phyloP scores from a whole-genome alignment of 2,888 invertebrate species.

The Netelia virgata region DNA sequence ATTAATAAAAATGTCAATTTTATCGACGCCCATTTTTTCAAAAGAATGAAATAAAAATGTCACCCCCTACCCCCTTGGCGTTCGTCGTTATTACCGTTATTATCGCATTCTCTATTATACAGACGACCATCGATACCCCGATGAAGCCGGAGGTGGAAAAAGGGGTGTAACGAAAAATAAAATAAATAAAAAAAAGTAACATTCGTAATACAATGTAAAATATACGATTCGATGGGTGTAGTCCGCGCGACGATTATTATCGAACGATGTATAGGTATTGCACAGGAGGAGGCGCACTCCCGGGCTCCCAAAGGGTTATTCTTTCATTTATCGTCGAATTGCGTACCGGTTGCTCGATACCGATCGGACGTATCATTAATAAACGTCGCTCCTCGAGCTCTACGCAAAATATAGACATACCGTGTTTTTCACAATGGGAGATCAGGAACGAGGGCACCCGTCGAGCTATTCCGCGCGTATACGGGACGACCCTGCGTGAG shows the following conservation, averaged over 20 bases:
- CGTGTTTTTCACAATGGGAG: constrained; percentile 46
- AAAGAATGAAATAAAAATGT: constrained; percentile 23
- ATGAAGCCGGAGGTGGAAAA: neutral
- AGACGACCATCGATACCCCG: constrained; percentile 22
- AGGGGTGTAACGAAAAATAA: constrained; percentile 30
- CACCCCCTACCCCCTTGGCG: neutral
- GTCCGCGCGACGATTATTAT: constrained; percentile 34
- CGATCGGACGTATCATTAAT: constrained; percentile 60
- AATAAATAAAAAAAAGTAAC: neutral
- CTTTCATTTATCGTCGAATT: constrained; percentile 30
- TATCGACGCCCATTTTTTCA: neutral
- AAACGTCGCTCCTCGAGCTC: constrained; percentile 18
- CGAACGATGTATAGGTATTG: constrained; percentile 30
- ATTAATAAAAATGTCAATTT: constrained; percentile 37
- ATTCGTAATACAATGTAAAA: constrained; percentile 27
- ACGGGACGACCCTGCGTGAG: constrained; percentile 54
- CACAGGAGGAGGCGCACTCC: constrained; percentile 33
- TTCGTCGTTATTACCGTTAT: constrained; percentile 3
- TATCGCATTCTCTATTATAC: constrained; percentile 7
- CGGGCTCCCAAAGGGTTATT: constrained; percentile 41
- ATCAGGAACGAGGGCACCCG: constrained; percentile 39
- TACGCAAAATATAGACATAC: constrained; percentile 48
- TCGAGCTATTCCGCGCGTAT: constrained; percentile 28
- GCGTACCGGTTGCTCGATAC: constrained; percentile 21
- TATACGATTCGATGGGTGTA: constrained; percentile 44